Evolutionary conservation across 2,888 invertebrate genomes (phyloP).

Genomic region (Chymomyza caudatula): DNA sequence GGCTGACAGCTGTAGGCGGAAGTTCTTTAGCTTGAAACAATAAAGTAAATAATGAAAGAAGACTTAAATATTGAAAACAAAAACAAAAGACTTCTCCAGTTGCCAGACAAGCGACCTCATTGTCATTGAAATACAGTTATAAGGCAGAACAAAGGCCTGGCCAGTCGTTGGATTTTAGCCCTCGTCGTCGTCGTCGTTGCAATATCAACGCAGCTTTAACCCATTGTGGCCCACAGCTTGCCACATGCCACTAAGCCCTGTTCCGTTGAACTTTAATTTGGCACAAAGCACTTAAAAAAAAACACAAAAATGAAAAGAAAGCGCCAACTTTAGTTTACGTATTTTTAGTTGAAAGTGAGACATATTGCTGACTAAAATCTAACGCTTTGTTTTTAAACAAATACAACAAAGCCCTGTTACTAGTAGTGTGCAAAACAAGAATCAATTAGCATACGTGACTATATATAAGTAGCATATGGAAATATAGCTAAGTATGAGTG

Average conservation of each 20-base stretch:
- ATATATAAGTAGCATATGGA: conserved; percentile 23
- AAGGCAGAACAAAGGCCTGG: conserved; percentile 24
- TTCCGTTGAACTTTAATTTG: conserved; percentile 11
- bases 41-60: conserved; percentile 17
- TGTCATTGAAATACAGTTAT: conserved; percentile 68
- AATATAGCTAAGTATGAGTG: conserved; percentile 7
- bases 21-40: conserved; percentile 8
- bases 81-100: conserved; percentile 25
- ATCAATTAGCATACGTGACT: conserved; percentile 36
- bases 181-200: conserved; percentile 11
- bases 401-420: background rate
- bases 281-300: conserved; percentile 18
- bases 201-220: conserved; percentile 17
- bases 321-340: background rate
- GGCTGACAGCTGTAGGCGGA: conserved; percentile 15
- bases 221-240: conserved; percentile 11
- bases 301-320: conserved; percentile 14
- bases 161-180: background rate
- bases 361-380: background rate
- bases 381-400: background rate
- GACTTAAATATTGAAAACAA: conserved; percentile 23
- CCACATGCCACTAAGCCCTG: background rate
- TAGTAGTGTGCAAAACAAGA: conserved; percentile 15
- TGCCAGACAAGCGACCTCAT: conserved; percentile 54
- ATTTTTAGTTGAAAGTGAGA: background rate